Percentiles rank a stretch among this genome's conserved stretches.
These are phyloP conservation scores for Palythoa heliodiscus DNA, from an alignment of 92 coral and sea anemone species.

Conservation along the genomic window DNA sequence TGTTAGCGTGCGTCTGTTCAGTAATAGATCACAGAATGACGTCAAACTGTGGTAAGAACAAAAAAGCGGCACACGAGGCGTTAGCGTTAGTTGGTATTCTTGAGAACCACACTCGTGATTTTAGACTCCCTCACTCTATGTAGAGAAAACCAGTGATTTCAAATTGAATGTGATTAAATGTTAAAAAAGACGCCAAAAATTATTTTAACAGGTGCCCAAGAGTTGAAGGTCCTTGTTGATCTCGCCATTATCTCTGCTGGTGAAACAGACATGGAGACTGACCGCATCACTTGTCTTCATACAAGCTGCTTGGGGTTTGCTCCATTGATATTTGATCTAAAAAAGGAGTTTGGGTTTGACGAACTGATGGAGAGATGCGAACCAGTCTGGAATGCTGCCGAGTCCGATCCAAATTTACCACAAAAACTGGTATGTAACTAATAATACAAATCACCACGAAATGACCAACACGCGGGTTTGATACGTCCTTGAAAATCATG, in stretches of 20 bases:
- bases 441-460: background rate
- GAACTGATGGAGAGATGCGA: slow-evolving; percentile 66
- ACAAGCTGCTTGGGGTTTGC: slow-evolving; percentile 79
- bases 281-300: slow-evolving; percentile 73
- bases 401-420: slow-evolving; percentile 63
- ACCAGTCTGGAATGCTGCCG: slow-evolving; percentile 76
- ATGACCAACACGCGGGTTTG: no score
- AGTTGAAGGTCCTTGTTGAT: slow-evolving; percentile 85
- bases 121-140: no score
- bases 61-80: no score
- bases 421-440: slow-evolving; percentile 60
- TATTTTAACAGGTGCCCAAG: slow-evolving; percentile 62
- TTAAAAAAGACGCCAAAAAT: background rate
- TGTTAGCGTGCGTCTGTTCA: no score
- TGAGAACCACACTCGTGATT: no score
- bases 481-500: no score
- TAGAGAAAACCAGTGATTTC: no score
- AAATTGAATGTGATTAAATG: no score
- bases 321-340: slow-evolving; percentile 77
- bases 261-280: slow-evolving; percentile 76
- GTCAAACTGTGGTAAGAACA: no score
- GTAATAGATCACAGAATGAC: no score
- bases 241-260: slow-evolving; percentile 90
- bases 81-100: no score
- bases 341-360: slow-evolving; percentile 58